These are phyloP conservation scores for Heteropelma amictum DNA, from an alignment of 2,888 invertebrate genomes.

Conservation along the genomic window DNA sequence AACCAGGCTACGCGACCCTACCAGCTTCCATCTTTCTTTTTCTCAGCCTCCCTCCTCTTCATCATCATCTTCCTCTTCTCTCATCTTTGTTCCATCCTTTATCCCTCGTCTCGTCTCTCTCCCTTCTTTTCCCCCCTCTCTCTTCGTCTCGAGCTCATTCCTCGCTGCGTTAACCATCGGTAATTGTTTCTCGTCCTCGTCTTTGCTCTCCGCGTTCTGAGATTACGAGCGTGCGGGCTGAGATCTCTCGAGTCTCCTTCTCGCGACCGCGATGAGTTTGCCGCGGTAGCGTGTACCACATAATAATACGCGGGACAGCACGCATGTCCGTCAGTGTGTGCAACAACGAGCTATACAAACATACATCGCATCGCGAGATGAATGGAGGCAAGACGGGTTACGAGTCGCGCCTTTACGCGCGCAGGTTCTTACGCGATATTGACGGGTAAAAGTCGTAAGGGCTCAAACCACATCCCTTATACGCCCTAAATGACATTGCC, in stretches of 20 bases:
- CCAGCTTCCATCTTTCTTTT: constrained; percentile 44
- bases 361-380: no score
- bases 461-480: no score
- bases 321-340: no score
- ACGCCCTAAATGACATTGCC: no score
- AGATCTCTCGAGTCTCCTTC: constrained; percentile 6
- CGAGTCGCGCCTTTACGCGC: no score
- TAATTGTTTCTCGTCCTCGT: constrained; percentile 61
- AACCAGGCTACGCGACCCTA: constrained; percentile 62
- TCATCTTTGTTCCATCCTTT: constrained; percentile 6
- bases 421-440: no score
- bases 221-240: constrained; percentile 12
- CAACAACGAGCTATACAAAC: constrained; percentile 62
- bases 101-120: neutral
- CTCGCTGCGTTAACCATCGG: constrained; percentile 55
- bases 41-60: constrained; percentile 26
- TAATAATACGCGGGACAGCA: constrained; percentile 57
- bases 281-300: constrained; percentile 58
- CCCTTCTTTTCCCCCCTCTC: constrained; percentile 4
- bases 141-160: no score
- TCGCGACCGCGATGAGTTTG: constrained; percentile 24
- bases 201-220: neutral
- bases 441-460: no score
- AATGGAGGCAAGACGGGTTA: no score
- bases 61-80: neutral